phyloP scores from a whole-genome alignment of 2,888 invertebrate species.

The Andrena marginata region DNA sequence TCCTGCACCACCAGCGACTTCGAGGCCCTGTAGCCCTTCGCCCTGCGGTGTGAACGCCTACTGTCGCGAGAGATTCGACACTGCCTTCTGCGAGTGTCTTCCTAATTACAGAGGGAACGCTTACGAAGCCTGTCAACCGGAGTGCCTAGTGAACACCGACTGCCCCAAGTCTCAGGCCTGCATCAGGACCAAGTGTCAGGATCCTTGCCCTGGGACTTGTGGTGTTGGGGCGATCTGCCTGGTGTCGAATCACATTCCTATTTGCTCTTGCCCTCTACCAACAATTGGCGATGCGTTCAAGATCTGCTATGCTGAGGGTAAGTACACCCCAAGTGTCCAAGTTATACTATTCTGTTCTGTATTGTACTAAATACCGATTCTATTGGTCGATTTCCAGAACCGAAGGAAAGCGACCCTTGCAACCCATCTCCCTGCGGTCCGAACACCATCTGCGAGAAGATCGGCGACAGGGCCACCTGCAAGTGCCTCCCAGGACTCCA shows the following conservation, averaged over 20 bases:
- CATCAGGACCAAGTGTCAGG: slow-evolving; percentile 89
- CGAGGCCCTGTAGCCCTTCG: slow-evolving; percentile 87
- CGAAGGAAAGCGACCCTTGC: slow-evolving; percentile 83
- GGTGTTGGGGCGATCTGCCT: slow-evolving; percentile 90
- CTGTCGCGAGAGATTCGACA: slow-evolving; percentile 89
- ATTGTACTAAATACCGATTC: too few relatives aligned
- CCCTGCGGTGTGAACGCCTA: slow-evolving; percentile 90
- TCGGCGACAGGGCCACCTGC: slow-evolving; percentile 83
- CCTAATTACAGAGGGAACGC: slow-evolving; percentile 89
- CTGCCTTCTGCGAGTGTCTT: slow-evolving; percentile 90
- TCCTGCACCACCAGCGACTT: slow-evolving; percentile 59
- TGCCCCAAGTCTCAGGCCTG: slow-evolving; percentile 89
- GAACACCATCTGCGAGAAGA: slow-evolving; percentile 85
- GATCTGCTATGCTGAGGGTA: slow-evolving; percentile 85
- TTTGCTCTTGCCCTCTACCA: slow-evolving; percentile 89
- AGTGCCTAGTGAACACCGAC: slow-evolving; percentile 91
- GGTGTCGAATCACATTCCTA: slow-evolving; percentile 91
- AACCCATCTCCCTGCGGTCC: slow-evolving; percentile 86
- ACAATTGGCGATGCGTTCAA: slow-evolving; percentile 92
- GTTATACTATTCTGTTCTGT: too few relatives aligned
- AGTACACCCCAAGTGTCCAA: neutral
- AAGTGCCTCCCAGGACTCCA: slow-evolving; percentile 84
- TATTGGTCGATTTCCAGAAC: slow-evolving; percentile 60
- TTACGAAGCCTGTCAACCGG: slow-evolving; percentile 88
- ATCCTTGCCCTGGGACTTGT: slow-evolving; percentile 92